Percentiles rank a stretch among this genome's conserved stretches.
Evolutionary conservation across 1,140 invertebrate species (phyloP).

Genomic region (Macrobrachium rosenbergii): DNA sequence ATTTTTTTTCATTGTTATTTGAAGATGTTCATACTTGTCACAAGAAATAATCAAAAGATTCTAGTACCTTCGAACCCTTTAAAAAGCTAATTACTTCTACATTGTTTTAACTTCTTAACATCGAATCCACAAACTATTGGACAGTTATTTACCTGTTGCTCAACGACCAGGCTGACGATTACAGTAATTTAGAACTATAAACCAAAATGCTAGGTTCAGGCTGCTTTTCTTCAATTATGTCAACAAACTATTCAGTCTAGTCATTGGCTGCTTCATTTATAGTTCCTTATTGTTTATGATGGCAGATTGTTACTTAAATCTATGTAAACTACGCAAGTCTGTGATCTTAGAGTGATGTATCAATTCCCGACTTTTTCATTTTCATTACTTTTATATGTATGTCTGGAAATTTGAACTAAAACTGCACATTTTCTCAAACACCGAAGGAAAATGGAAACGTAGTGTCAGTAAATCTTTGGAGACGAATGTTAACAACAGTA

Average conservation of each 20-base stretch:
- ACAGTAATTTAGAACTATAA: not conserved
- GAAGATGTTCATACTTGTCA: constrained; percentile 26
- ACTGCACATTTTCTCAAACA: not conserved
- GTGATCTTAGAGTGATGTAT: constrained; percentile 14
- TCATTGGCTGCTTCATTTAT: constrained; percentile 4
- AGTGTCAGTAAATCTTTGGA: too few species aligned
- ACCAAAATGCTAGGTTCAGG: not conserved
- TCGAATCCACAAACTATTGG: constrained; percentile 23
- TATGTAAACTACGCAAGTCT: constrained; percentile 26
- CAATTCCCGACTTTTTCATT: not conserved
- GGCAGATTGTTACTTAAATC: constrained; percentile 1
- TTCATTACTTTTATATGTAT: not conserved
- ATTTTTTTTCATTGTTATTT: constrained; percentile 53
- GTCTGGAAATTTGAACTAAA: not conserved
- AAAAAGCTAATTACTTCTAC: constrained; percentile 1
- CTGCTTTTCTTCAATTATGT: not conserved
- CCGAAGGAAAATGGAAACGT: too few species aligned
- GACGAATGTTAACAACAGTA: too few species aligned
- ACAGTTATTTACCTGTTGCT: constrained; percentile 19
- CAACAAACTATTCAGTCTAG: not conserved
- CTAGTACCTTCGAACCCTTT: constrained; percentile 24
- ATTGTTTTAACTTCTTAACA: constrained; percentile 19
- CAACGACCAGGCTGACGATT: constrained; percentile 12
- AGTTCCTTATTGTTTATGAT: not conserved
- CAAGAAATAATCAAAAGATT: constrained; percentile 42